Conservation (phyloP, 1,140 invertebrate genomes). For the Bombus fervidus region DNA sequence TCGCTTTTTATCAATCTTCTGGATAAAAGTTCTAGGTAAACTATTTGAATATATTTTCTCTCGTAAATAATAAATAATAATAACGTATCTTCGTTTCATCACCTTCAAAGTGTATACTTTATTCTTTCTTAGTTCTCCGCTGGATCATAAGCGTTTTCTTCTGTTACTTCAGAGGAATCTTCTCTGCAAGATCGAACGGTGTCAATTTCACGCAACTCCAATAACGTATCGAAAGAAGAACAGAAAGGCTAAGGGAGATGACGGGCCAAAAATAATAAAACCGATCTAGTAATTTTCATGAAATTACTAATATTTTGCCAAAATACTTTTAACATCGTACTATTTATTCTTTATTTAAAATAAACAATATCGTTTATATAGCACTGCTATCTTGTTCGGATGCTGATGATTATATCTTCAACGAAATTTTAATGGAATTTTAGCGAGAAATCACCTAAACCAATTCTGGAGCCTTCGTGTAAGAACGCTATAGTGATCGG, state of each 20-base stretch:
- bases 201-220: neutral
- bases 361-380: neutral
- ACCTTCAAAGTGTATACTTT: neutral
- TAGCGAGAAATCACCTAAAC: neutral
- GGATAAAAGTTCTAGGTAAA: slow-evolving; percentile 4
- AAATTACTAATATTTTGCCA: neutral
- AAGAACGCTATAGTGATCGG: slow-evolving; percentile 82
- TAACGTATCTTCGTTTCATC: neutral
- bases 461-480: slow-evolving; percentile 34
- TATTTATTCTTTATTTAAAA: neutral
- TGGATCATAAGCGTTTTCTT: too few relatives aligned
- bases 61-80: neutral
- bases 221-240: neutral
- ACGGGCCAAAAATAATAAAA: neutral
- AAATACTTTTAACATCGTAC: neutral
- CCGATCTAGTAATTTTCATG: neutral
- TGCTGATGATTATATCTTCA: too few relatives aligned
- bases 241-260: neutral
- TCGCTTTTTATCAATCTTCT: slow-evolving; percentile 20
- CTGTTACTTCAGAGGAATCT: neutral
- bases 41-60: slow-evolving; percentile 15
- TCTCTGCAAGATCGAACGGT: neutral
- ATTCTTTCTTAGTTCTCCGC: neutral
- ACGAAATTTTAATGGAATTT: neutral
- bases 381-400: too few relatives aligned